These are phyloP conservation scores for Solea senegalensis DNA, from an alignment of 2,113 vertebrate genomes.

Conservation along the genomic window DNA sequence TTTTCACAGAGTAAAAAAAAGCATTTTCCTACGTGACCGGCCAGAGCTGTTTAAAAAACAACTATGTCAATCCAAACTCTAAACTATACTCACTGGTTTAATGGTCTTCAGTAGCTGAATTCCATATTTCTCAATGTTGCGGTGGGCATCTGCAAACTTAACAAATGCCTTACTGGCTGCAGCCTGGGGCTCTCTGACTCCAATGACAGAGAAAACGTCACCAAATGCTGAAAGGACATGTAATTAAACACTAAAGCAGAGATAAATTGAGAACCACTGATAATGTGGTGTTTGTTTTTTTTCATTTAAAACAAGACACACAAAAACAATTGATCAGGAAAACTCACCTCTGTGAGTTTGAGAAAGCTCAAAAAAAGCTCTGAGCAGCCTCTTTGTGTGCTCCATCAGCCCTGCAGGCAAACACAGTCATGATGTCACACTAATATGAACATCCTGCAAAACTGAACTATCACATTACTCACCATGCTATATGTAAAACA, in stretches of 20 bases:
- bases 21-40: not conserved
- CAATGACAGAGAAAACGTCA: conserved; percentile 97
- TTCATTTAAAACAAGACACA: too few species aligned
- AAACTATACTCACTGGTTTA: conserved; percentile 89
- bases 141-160: conserved; percentile 97
- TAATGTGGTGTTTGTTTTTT: not conserved
- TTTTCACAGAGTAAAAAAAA: not conserved
- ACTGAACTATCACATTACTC: not conserved
- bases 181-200: conserved; percentile 94
- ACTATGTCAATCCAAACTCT: not conserved
- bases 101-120: conserved; percentile 96
- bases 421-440: not conserved
- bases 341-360: conserved; percentile 95
- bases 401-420: conserved; percentile 90
- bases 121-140: conserved; percentile 97
- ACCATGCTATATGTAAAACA: too few species aligned
- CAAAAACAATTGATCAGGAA: not conserved
- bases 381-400: conserved; percentile 93
- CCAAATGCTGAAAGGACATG: conserved; percentile 82
- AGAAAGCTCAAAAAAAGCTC: conserved; percentile 97
- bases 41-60: too few species aligned
- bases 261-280: not conserved
- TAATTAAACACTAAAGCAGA: not conserved
- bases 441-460: not conserved
- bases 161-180: conserved; percentile 98